Evolutionary conservation across 2,888 invertebrate species (phyloP).

Genomic region (Lycia hirtaria): DNA sequence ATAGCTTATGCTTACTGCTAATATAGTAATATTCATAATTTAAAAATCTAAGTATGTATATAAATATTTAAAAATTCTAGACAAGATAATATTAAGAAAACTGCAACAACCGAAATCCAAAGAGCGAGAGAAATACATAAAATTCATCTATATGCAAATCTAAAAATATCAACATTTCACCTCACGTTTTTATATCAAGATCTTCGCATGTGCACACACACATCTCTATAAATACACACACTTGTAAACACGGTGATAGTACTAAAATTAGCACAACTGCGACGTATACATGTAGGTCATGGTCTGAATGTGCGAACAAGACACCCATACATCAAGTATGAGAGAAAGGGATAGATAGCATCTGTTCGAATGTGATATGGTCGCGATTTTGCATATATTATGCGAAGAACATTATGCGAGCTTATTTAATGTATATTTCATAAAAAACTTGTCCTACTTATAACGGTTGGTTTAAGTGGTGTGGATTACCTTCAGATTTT

Average conservation of each 20-base stretch:
- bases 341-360: conserved; percentile 45
- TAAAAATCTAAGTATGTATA: too few species aligned
- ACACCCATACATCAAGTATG: conserved; percentile 37
- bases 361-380: conserved; percentile 35
- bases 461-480: background rate
- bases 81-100: too few species aligned
- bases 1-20: too few species aligned
- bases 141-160: conserved; percentile 9
- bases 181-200: background rate
- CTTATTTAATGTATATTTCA: conserved; percentile 3
- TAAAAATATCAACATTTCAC: conserved; percentile 2
- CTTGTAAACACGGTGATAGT: conserved; percentile 50
- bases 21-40: too few species aligned
- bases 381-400: conserved; percentile 24
- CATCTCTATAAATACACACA: conserved; percentile 26
- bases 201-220: conserved; percentile 11
- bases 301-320: conserved; percentile 56
- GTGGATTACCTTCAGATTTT: background rate
- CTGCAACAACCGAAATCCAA: too few species aligned
- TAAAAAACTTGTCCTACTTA: background rate
- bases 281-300: conserved; percentile 71
- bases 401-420: conserved; percentile 9
- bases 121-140: too few species aligned
- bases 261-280: conserved; percentile 69
- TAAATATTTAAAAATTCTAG: too few species aligned